Evolutionary conservation across 2,797 vertebrate species (phyloP), one percentile per base, ranked within the genome.

Genomic region (Sebastes matsubarae): DNA sequence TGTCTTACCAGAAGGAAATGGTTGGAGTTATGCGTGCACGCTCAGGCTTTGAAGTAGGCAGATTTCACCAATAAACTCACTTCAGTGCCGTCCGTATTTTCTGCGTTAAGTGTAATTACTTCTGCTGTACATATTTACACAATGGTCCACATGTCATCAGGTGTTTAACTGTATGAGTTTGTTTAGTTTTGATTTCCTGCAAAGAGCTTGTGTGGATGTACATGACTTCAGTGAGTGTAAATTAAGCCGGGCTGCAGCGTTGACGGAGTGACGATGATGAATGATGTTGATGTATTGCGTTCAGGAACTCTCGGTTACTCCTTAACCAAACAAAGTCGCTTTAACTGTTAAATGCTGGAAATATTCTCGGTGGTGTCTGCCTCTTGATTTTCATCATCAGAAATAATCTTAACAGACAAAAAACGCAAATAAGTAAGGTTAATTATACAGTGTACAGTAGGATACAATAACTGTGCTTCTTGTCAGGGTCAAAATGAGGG

Each of bases 171-270:
- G 78, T 38, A 68, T 61, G 2, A 9, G 68, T 88, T 77, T 86
- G 88, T 93, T 93, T 91, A 6, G 75, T 65, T 90, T 69, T 82
- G 86, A 90, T 75, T 93, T 90, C 93, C 90, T 85, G 75, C 70
- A 50, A 24, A 55, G 54, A 75, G 81, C 61, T 14, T 8, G 8
- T 57, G 64, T 59, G 68, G 75, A 77, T 80, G 52, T 50, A 64
- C 57, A 61, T 50, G 82, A 87, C 79, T 83, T 30, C 67, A 59
- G 71, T 10, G 61, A 75, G 84, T 38, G 81, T 88, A 89, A 87
- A 87, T 86, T n/a, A 76, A 84, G 64, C 75, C 24, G 1, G 38
- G 60, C 83, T 58, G 82, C 77, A 16, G 83, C 5, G 88, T 16
- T 25, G 89, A 92, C 77, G 67, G 88, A 92, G 42, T 65, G 88